Evolutionary conservation across 1,140 invertebrate species (phyloP).

Genomic region (Leptoteleia sp.): DNA sequence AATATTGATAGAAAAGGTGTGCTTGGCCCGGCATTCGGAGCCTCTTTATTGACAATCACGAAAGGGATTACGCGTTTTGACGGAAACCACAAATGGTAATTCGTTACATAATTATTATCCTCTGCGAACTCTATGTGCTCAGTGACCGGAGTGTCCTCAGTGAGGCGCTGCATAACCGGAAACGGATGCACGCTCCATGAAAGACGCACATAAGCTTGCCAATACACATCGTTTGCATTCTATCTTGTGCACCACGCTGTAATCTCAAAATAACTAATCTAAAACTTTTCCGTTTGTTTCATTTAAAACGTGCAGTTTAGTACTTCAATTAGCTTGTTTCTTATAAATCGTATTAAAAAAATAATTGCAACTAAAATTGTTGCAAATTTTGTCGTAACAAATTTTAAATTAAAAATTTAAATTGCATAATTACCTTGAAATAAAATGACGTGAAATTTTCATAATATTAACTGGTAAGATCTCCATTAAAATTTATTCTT

Average conservation of each 20-base stretch:
- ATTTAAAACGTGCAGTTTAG: no score
- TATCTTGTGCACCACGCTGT: constrained; percentile 34
- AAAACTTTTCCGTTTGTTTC: no score
- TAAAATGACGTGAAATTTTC: no score
- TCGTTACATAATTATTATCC: constrained; percentile 66
- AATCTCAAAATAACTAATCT: no score
- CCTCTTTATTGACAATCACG: constrained; percentile 38
- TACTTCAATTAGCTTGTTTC: no score
- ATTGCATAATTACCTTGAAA: no score
- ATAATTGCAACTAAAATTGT: no score
- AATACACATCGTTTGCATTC: constrained; percentile 48
- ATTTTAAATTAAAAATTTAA: no score
- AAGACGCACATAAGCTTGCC: constrained; percentile 71
- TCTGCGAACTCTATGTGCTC: constrained; percentile 64
- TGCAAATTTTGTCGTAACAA: no score
- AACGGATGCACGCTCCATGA: constrained; percentile 80
- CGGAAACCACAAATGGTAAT: constrained; percentile 62
- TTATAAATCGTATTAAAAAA: no score
- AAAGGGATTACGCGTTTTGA: constrained; percentile 63
- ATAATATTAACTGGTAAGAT: no score
- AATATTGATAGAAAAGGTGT: constrained; percentile 51
- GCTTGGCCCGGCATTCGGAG: constrained; percentile 19
- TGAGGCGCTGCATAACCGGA: constrained; percentile 71
- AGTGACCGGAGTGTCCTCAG: constrained; percentile 79
- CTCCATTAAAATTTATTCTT: no score